Evolutionary conservation across 2,797 vertebrate species (phyloP), one percentile per base, ranked within the genome.

Genomic region (Syndactyla subalaris): DNA sequence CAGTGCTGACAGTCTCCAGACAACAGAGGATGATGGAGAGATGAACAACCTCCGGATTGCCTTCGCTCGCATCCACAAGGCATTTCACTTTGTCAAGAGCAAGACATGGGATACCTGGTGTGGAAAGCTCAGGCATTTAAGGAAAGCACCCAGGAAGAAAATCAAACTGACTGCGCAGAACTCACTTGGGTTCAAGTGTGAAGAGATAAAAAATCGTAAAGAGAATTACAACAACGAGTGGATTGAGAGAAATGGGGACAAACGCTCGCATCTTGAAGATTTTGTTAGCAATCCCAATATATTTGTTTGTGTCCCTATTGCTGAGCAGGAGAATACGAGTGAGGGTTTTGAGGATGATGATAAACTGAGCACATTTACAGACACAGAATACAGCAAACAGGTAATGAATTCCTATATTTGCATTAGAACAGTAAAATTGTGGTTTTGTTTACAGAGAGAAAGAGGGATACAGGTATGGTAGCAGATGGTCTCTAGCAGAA

Each of bases 41-140:
- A 98, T 99, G 98, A 99, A 99, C 97, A 99, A 99, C 58, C 98
- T 99, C 18, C 98, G 99, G 10, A 98, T 99, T 9, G 99, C 99
- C 38, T 97, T 99, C 39, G 98, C 98, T 38, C 97, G 99, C 36
- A 98, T 99, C 91, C 98, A 98, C 97, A 98, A 96, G 7, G 98
- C 93, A 26, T 96, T 98, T 82, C 86, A 30, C 48, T 96, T 96
- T 89, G 94, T 97, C 59, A 98, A 98, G 87, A 93, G 89, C 0
- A 24, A 76, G 32, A 17, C 97, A 0, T 20, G 80, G 29, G 97
- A 98, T 66, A 97, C 98, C 88, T 98, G 98, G 12, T 97, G 97
- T 8, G 97, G 98, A 97, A 80, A 98, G 97, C 92, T 98, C 93
- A 98, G 98, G 78, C 97, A 98, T 1, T 96, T 98, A 1, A 95